Evolutionary conservation across 1,140 invertebrate species (phyloP).

Genomic region (Leptinotarsa undecemlineata): DNA sequence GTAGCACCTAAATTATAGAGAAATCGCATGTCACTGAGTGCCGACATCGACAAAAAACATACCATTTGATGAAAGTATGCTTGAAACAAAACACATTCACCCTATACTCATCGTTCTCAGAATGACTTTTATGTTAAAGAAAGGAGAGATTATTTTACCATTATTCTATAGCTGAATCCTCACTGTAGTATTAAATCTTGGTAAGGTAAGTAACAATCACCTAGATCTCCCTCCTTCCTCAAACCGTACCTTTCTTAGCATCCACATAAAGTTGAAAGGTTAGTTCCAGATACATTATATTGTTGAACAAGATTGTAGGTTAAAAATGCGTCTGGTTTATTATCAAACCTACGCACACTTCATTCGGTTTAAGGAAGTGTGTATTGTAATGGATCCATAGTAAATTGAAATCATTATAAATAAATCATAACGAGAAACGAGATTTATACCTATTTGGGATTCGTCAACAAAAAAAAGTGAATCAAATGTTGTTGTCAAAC

Average conservation of each 20-base stretch:
- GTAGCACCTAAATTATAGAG: no score
- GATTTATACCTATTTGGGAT: not conserved
- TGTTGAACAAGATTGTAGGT: slow-evolving; percentile 2
- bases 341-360: slow-evolving; percentile 5
- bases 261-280: not conserved
- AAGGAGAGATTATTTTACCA: no score
- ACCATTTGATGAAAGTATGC: no score
- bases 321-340: slow-evolving; percentile 3
- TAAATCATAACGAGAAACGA: not conserved
- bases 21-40: no score
- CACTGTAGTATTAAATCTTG: not conserved
- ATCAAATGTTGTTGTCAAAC: not conserved
- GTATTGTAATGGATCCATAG: slow-evolving; percentile 1
- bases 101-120: no score
- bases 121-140: no score
- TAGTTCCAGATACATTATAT: not conserved
- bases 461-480: not conserved
- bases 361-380: not conserved
- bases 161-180: not conserved
- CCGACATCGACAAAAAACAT: no score
- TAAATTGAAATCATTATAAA: not conserved
- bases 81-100: no score
- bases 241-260: not conserved
- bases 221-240: not conserved
- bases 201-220: not conserved